phyloP scores from a whole-genome alignment of 2,797 vertebrate genomes.

The Pristis pectinata region DNA sequence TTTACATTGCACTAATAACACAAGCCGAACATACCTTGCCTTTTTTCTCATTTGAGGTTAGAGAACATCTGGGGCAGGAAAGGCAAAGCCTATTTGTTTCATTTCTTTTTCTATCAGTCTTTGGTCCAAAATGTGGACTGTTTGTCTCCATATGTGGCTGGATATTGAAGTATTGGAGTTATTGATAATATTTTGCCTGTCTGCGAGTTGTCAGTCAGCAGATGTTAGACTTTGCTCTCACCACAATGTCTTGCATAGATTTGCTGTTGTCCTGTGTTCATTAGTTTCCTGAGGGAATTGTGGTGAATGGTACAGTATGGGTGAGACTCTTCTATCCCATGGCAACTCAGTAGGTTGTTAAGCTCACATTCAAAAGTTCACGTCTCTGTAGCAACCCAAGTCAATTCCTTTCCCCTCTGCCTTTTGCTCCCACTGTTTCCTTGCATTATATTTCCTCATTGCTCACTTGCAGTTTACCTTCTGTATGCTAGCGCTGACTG shows the following conservation, averaged over 20 bases:
- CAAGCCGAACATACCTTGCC: neutral
- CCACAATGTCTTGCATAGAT: neutral
- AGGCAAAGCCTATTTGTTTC: neutral
- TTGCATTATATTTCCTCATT: neutral
- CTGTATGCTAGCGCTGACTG: neutral
- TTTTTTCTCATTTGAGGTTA: neutral
- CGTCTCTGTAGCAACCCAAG: neutral
- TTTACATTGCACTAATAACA: neutral
- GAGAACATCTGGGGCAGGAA: neutral
- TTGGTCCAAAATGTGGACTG: neutral
- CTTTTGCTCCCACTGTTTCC: neutral
- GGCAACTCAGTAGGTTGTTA: neutral
- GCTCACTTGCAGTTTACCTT: neutral
- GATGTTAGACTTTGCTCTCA: neutral
- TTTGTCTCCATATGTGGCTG: neutral
- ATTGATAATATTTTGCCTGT: neutral
- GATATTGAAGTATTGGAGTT: neutral
- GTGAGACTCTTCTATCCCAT: neutral
- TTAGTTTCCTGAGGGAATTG: neutral
- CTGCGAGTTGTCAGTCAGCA: neutral
- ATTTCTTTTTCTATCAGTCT: neutral
- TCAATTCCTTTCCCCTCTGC: neutral
- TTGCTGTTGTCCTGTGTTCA: neutral
- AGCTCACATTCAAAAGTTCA: neutral
- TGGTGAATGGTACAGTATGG: neutral